Percentiles rank a stretch among this genome's conserved stretches.
phyloP scores from a whole-genome alignment of 2,113 vertebrate species.

The Aegithalos caudatus region DNA sequence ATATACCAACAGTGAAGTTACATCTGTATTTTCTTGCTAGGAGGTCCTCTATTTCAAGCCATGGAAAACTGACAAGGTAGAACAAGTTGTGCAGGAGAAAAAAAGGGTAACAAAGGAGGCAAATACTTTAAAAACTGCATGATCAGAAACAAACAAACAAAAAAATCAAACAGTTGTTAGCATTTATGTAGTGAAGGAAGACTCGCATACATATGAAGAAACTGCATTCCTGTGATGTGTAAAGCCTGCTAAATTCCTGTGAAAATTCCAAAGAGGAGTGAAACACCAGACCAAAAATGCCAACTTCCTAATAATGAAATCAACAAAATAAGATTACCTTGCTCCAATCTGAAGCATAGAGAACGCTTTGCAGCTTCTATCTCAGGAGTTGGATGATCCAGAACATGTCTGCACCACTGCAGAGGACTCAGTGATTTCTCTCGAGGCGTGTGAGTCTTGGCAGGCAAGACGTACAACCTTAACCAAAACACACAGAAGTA shows the following conservation, averaged over 20 bases:
- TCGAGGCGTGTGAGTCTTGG: slow-evolving; percentile 71
- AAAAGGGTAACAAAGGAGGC: neutral
- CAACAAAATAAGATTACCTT: slow-evolving; percentile 79
- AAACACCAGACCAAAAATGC: neutral
- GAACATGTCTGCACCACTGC: slow-evolving; percentile 92
- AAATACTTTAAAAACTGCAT: neutral
- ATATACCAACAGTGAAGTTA: neutral
- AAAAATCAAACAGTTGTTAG: neutral
- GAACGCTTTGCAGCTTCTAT: slow-evolving; percentile 91
- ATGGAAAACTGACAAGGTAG: neutral
- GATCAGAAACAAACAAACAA: neutral
- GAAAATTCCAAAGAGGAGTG: fast-evolving
- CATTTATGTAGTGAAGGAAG: neutral
- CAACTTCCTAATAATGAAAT: neutral
- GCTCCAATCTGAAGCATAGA: slow-evolving; percentile 90
- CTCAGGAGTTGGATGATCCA: slow-evolving; percentile 92
- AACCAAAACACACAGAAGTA: slow-evolving; percentile 55
- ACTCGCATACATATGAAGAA: neutral
- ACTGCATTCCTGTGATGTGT: neutral
- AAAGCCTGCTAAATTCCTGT: neutral
- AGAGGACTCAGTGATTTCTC: slow-evolving; percentile 81
- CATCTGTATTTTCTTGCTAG: neutral
- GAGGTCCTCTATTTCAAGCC: neutral
- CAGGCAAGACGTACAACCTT: slow-evolving; percentile 89
- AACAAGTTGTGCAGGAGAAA: neutral